These are phyloP conservation scores for Calonectris borealis DNA, from an alignment of 2,113 vertebrate genomes.

Conservation along the genomic window DNA sequence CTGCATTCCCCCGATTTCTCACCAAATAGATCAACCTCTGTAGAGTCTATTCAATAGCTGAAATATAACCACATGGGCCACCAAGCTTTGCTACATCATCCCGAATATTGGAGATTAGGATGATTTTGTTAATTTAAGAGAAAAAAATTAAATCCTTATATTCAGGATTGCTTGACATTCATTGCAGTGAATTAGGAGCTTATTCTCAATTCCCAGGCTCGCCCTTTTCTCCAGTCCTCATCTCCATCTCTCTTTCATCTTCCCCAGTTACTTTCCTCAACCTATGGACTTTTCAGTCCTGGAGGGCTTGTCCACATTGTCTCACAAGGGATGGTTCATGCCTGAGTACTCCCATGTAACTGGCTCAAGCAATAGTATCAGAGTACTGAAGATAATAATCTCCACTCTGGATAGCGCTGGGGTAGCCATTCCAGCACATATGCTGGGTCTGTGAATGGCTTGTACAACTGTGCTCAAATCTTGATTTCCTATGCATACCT, in stretches of 20 bases:
- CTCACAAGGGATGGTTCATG: neutral
- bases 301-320: neutral
- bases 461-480: neutral
- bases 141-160: neutral
- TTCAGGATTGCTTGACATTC: neutral
- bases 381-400: neutral
- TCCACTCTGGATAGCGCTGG: neutral
- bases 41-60: neutral
- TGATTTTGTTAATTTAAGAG: neutral
- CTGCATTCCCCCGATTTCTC: neutral
- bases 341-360: neutral
- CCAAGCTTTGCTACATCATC: neutral
- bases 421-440: neutral
- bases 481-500: constrained; percentile 25
- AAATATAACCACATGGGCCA: neutral
- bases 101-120: neutral
- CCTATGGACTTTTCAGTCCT: neutral
- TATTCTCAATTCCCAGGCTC: neutral
- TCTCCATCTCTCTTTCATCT: neutral
- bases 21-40: neutral
- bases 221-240: neutral
- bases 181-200: neutral
- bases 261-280: neutral
- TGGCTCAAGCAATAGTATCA: neutral
- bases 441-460: neutral